Percentiles rank a stretch among this genome's conserved stretches.
Evolutionary conservation across 2,888 invertebrate species (phyloP).

Genomic region (Platycheirus albimanus): DNA sequence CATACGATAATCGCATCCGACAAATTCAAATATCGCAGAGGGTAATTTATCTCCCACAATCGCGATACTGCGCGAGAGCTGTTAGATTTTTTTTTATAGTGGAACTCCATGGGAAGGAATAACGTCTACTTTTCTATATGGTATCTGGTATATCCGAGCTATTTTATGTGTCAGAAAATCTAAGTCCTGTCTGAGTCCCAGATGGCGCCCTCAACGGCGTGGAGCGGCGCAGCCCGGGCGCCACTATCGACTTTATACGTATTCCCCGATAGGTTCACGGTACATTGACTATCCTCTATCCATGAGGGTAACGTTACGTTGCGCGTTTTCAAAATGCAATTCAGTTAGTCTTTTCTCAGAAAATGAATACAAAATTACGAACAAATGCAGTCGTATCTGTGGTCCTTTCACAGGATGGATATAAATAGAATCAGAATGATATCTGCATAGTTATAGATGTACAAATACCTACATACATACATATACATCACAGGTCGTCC

Average conservation of each 20-base stretch:
- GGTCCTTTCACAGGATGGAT: not conserved
- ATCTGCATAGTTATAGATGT: no score
- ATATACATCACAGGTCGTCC: not conserved
- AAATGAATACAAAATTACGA: constrained; percentile 55
- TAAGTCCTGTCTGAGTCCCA: not conserved
- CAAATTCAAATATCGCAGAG: constrained; percentile 67
- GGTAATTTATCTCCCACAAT: constrained; percentile 69
- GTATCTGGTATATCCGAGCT: not conserved
- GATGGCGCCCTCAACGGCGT: constrained; percentile 24
- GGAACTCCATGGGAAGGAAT: constrained; percentile 20
- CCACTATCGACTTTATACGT: constrained; percentile 38
- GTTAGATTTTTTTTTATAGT: constrained; percentile 31
- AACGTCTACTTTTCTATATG: constrained; percentile 9
- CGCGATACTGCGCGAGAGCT: constrained; percentile 33
- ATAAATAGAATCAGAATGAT: not conserved
- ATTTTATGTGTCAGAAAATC: constrained; percentile 38
- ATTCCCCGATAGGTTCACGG: constrained; percentile 16
- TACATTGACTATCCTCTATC: constrained; percentile 23
- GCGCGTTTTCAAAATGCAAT: constrained; percentile 20
- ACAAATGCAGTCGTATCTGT: constrained; percentile 41
- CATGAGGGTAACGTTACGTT: constrained; percentile 20
- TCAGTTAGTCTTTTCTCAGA: constrained; percentile 17
- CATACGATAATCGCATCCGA: constrained; percentile 60
- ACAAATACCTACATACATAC: no score
- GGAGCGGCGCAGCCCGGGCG: no score